Conservation (phyloP, 2,888 invertebrate species). For the Laothoe populi region DNA sequence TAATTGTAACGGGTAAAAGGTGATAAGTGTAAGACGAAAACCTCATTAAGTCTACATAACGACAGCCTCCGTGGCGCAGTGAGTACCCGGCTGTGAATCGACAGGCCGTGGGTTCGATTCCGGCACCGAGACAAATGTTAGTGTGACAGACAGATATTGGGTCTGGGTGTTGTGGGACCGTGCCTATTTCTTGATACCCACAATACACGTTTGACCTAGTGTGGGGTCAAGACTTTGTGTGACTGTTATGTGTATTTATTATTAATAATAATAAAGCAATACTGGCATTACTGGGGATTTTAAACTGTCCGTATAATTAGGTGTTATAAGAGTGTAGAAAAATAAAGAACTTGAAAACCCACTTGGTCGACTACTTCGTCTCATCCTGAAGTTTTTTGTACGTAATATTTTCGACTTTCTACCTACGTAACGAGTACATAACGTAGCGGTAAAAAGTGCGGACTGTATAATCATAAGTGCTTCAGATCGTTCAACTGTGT, state of each 20-base stretch:
- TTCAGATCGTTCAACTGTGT: constrained; percentile 48
- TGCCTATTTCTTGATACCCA: too few relatives aligned
- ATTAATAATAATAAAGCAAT: too few relatives aligned
- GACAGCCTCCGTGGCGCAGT: too few relatives aligned
- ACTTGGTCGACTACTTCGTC: neutral
- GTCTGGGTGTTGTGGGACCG: too few relatives aligned
- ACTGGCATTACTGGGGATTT: neutral
- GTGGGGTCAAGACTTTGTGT: too few relatives aligned
- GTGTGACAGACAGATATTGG: too few relatives aligned
- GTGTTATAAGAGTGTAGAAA: neutral
- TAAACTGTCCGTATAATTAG: neutral
- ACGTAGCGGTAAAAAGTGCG: constrained; percentile 44
- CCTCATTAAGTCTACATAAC: neutral
- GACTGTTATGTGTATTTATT: too few relatives aligned
- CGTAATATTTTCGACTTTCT: constrained; percentile 34
- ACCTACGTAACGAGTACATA: constrained; percentile 46
- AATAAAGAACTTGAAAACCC: neutral
- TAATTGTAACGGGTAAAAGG: neutral
- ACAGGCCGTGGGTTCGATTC: too few relatives aligned
- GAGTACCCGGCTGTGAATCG: too few relatives aligned
- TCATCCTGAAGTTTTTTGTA: constrained; percentile 1
- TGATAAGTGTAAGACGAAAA: neutral
- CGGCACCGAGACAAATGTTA: too few relatives aligned
- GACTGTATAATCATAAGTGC: constrained; percentile 45
- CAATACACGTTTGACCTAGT: too few relatives aligned